These are phyloP conservation scores for Drosophila gunungcola DNA, from an alignment of 1,140 invertebrate genomes.

Conservation along the genomic window DNA sequence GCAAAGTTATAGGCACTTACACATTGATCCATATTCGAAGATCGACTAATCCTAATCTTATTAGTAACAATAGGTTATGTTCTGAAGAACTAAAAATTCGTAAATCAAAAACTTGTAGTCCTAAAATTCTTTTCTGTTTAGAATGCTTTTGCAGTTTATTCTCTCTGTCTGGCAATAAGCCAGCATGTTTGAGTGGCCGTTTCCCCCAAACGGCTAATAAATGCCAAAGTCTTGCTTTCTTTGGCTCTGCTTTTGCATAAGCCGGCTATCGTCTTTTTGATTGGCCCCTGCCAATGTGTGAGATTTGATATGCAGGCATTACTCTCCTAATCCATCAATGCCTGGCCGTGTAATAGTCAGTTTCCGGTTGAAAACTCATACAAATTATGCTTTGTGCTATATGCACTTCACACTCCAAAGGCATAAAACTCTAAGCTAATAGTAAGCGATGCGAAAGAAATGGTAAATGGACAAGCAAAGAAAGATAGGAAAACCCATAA, in stretches of 20 bases:
- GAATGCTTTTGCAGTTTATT: conserved; percentile 8
- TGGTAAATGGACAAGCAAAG: conserved; percentile 30
- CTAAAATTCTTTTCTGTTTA: neutral
- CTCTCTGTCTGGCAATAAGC: conserved; percentile 11
- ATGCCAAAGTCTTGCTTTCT: conserved; percentile 29
- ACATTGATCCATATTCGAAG: no score
- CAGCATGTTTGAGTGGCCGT: conserved; percentile 13
- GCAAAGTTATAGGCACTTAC: no score
- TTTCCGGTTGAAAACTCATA: conserved; percentile 65
- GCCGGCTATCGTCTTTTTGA: conserved; percentile 41
- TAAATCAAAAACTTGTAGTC: neutral
- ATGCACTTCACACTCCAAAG: conserved; percentile 53
- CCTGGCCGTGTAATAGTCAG: conserved; percentile 46
- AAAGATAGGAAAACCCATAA: conserved; percentile 39
- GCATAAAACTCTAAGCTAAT: conserved; percentile 51
- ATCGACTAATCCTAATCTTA: no score
- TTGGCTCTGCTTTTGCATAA: conserved; percentile 45
- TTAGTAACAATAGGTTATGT: no score
- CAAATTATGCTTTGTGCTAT: conserved; percentile 55
- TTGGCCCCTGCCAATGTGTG: conserved; percentile 33
- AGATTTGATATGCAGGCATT: conserved; percentile 20
- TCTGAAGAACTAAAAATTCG: no score
- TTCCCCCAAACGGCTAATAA: conserved; percentile 26
- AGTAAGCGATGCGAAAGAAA: conserved; percentile 43
- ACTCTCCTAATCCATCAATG: conserved; percentile 35